Percentiles rank a stretch among this genome's conserved stretches.
Conservation (phyloP, 30 jellyfish, hydroid and myxozoan genomes). For the Cassiopea andromeda region DNA sequence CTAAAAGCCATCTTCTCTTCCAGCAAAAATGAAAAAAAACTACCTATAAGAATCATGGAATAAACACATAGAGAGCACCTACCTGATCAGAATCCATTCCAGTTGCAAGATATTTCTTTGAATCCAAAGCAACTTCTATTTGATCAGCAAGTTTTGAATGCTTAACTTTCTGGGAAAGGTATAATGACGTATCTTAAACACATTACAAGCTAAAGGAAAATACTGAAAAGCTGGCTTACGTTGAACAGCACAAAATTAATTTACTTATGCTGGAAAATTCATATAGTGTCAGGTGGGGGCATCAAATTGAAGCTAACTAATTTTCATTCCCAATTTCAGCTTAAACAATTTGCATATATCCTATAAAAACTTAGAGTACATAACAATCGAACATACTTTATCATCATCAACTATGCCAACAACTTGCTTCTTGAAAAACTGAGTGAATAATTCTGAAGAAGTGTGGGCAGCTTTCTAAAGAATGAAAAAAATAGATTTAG, state of each 20-base stretch:
- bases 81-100: slow-evolving; percentile 99
- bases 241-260: background rate
- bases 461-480: slow-evolving; percentile 93
- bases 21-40: too few species aligned
- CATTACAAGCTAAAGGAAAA: background rate
- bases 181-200: background rate
- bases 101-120: slow-evolving; percentile 87
- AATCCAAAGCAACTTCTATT: slow-evolving; percentile 94
- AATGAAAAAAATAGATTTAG: background rate
- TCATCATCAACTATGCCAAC: slow-evolving; percentile 91
- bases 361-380: background rate
- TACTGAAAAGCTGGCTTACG: background rate
- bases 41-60: background rate
- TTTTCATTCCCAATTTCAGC: too few species aligned
- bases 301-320: too few species aligned
- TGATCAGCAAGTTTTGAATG: slow-evolving; percentile 97
- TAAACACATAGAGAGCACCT: background rate
- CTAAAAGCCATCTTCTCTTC: too few species aligned
- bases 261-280: too few species aligned
- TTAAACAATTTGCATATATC: too few species aligned
- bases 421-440: slow-evolving; percentile 94
- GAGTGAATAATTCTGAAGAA: slow-evolving; percentile 89
- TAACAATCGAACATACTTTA: slow-evolving; percentile 27
- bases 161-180: slow-evolving; percentile 72
- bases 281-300: too few species aligned